Evolutionary conservation across 2,113 vertebrate genomes (phyloP).

Genomic region (Xerus inauris): DNA sequence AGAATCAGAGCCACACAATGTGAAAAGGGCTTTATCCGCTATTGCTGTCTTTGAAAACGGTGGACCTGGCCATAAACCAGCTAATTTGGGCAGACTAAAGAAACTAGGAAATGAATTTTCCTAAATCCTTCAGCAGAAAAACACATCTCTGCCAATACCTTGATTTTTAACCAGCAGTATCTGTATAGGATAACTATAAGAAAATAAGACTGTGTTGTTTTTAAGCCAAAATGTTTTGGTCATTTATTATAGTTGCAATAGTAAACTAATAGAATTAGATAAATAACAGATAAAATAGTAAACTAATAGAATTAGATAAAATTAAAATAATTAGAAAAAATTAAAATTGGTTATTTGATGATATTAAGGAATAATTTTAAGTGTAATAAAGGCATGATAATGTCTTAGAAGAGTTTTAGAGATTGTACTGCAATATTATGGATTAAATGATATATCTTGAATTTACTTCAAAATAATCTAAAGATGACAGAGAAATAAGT

Average conservation of each 20-base stretch:
- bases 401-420: neutral
- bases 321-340: neutral
- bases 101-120: neutral
- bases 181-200: neutral
- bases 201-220: neutral
- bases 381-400: neutral
- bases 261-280: neutral
- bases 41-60: neutral
- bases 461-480: neutral
- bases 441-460: constrained; percentile 1
- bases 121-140: neutral
- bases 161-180: neutral
- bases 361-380: neutral
- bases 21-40: neutral
- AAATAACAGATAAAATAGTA: too few relatives aligned
- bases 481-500: neutral
- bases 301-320: neutral
- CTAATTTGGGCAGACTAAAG: neutral
- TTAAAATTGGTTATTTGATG: neutral
- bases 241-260: neutral
- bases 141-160: neutral
- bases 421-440: neutral
- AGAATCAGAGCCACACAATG: neutral
- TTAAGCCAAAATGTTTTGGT: neutral
- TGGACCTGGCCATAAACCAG: neutral